Percentiles rank a stretch among this genome's conserved stretches.
Conservation (phyloP, 2,797 vertebrate genomes). For the Parauchenoglanis punctatus region DNA sequence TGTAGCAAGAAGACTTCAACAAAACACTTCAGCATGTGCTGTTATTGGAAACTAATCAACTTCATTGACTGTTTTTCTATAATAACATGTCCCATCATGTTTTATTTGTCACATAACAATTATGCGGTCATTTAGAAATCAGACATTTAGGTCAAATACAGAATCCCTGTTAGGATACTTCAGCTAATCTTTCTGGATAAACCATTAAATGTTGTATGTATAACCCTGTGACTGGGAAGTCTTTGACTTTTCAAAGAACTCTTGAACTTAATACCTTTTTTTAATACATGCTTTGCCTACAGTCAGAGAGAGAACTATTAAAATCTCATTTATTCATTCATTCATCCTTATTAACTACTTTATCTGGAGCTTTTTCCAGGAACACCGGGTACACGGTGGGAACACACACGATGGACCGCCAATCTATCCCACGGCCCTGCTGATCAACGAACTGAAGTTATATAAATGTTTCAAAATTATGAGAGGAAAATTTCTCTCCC, state of each 20-base stretch:
- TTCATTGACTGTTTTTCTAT: not conserved
- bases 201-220: not conserved
- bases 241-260: not conserved
- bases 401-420: not conserved
- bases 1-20: not conserved
- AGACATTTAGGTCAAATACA: not conserved
- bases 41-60: not conserved
- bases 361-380: not conserved
- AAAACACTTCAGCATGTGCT: not conserved
- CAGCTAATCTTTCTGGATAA: not conserved
- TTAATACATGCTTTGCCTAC: not conserved
- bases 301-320: not conserved
- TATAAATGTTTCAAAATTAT: not conserved
- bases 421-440: too few species aligned
- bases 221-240: not conserved
- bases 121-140: not conserved
- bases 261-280: not conserved
- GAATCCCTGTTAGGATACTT: not conserved
- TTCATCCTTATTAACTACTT: not conserved
- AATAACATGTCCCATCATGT: not conserved
- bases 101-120: not conserved
- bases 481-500: not conserved
- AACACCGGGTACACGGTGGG: not conserved
- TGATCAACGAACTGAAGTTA: not conserved
- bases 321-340: not conserved